phyloP scores from a whole-genome alignment of 2,888 invertebrate genomes.

The Cabera pusaria region DNA sequence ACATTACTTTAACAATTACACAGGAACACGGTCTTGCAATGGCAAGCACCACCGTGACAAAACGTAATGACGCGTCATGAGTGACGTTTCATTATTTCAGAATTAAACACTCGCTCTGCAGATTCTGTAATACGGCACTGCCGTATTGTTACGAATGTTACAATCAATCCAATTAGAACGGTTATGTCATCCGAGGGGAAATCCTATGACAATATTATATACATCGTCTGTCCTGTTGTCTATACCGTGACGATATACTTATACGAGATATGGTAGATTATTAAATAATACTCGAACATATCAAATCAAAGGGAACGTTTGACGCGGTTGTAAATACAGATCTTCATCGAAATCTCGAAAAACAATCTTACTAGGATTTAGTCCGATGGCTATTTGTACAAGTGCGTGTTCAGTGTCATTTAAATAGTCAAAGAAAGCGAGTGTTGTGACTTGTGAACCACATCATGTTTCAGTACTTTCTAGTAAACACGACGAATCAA shows the following conservation, averaged over 20 bases:
- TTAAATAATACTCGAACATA: too few relatives aligned
- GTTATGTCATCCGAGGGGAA: conserved; percentile 31
- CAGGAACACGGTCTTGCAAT: conserved; percentile 32
- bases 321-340: too few relatives aligned
- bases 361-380: too few relatives aligned
- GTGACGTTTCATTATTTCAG: conserved; percentile 21
- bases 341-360: too few relatives aligned
- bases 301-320: too few relatives aligned
- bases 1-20: conserved; percentile 41
- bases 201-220: conserved; percentile 30
- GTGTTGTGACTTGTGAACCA: conserved; percentile 18
- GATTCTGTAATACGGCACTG: conserved; percentile 17
- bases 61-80: too few relatives aligned
- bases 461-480: conserved; percentile 29
- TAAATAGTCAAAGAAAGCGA: conserved; percentile 27
- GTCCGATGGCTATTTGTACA: too few relatives aligned
- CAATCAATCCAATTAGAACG: conserved; percentile 30
- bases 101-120: conserved; percentile 14
- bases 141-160: conserved; percentile 26
- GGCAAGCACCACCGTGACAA: too few relatives aligned
- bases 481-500: conserved; percentile 8
- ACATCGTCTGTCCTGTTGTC: conserved; percentile 26
- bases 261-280: conserved; percentile 1
- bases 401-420: conserved; percentile 22
- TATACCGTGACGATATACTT: conserved; percentile 6